A percentile compares a stretch with the other conserved stretches of the same genome.
These are phyloP conservation scores for Darevskia mixta DNA, from an alignment of 2,797 vertebrate genomes.

Conservation along the genomic window DNA sequence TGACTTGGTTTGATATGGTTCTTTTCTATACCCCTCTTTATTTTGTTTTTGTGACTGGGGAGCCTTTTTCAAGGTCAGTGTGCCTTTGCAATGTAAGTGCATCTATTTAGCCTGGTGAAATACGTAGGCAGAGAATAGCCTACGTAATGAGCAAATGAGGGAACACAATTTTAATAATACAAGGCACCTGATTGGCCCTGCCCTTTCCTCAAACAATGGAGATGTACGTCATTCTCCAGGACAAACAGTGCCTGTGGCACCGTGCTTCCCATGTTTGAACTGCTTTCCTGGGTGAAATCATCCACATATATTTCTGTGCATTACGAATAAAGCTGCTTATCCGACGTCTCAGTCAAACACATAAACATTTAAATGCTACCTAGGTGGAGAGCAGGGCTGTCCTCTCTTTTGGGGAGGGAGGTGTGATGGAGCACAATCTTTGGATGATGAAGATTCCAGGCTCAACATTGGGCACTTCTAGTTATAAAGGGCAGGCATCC, in stretches of 20 bases:
- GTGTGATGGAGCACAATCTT: background rate
- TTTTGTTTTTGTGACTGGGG: background rate
- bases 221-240: slow-evolving; percentile 41
- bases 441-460: background rate
- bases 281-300: slow-evolving; percentile 19
- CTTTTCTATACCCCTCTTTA: background rate
- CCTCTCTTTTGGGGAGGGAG: background rate
- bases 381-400: background rate
- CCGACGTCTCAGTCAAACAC: slow-evolving; percentile 42
- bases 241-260: slow-evolving; percentile 5
- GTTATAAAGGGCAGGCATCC: background rate
- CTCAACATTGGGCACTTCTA: background rate
- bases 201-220: slow-evolving; percentile 61
- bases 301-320: slow-evolving; percentile 12
- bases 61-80: background rate
- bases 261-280: slow-evolving; percentile 47
- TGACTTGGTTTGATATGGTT: background rate
- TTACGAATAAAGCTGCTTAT: slow-evolving; percentile 19
- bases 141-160: slow-evolving; percentile 54
- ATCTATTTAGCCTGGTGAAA: background rate
- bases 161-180: slow-evolving; percentile 62
- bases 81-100: slow-evolving; percentile 31
- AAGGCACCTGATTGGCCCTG: slow-evolving; percentile 55
- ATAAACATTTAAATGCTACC: slow-evolving; percentile 25
- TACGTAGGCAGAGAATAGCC: slow-evolving; percentile 33